Base-by-base conservation (phyloP, 2,888 invertebrate species). In the Andrena flavipes region DNA sequence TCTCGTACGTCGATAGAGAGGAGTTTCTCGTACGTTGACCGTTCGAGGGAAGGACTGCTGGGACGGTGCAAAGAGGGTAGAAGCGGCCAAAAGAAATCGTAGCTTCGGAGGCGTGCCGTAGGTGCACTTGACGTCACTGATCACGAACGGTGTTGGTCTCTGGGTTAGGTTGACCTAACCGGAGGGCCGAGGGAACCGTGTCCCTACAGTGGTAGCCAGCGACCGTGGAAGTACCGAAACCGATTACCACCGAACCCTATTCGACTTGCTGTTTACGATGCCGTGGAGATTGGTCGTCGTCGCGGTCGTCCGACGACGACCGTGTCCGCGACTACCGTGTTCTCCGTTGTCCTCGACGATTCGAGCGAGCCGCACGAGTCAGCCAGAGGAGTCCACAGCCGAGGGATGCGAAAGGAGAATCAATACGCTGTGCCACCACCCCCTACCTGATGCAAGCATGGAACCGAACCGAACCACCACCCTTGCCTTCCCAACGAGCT, bases 391-490 rank as follows among this genome's bases (percentile, higher is more conserved):
- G 60, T 60, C 60, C 70, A 82, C 87, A 56, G 80, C 49, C 87
- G 87, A 85, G 84, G 87, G 87, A 87, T 84, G 82, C 83, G 76
- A 86, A 70, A 82, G 75, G 71, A 91, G 92, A 92, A 93, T 93
- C 93, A 93, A 93, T 93, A 93, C 92, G 94, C 85, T 87, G 94
- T 82, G 83, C 87, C 90, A 80, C 91, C 91, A 90, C 90, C 90
- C 89, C 90, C 87, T 69, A 69, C 86, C 60, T 59, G 56, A 60
- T 82, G 84, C 87, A 85, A 87, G 84, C 88, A 87, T 94, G 88
- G 88, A 74, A 86, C 90, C 92, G 85, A 88, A 88, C 94, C 80
- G 42, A 42, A 95, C 94, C 84, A 56, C 56, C 56, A 42, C 56
- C 23, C 23, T 56, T 23, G 56, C 56, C 26, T 54, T 7, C 30